Percentiles rank a stretch among this genome's conserved stretches.
These are phyloP conservation scores for Melanocharis versteri DNA, from an alignment of 2,113 vertebrate genomes.

Conservation along the genomic window DNA sequence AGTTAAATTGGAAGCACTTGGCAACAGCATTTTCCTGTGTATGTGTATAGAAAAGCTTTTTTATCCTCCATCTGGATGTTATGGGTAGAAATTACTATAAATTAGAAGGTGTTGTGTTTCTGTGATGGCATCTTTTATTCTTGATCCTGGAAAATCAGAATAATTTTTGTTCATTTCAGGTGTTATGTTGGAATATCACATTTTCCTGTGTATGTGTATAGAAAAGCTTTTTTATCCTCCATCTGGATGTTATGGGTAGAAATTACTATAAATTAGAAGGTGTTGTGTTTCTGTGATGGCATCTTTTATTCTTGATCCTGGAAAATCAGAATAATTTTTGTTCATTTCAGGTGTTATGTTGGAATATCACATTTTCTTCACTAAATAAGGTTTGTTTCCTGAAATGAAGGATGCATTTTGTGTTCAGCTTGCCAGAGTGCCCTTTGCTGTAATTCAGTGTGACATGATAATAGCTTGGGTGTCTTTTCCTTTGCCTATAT, in stretches of 20 bases:
- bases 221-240: neutral
- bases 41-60: neutral
- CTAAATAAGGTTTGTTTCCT: neutral
- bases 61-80: neutral
- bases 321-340: conserved; percentile 11
- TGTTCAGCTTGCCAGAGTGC: neutral
- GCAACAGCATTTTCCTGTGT: neutral
- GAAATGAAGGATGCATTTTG: neutral
- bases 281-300: neutral
- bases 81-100: neutral
- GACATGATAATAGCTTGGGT: conserved; percentile 1
- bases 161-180: conserved; percentile 4
- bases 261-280: conserved; percentile 8
- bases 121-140: neutral
- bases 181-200: neutral
- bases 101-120: neutral
- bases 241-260: neutral
- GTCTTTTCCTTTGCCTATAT: neutral
- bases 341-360: neutral
- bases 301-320: conserved; percentile 1
- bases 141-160: neutral
- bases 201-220: neutral
- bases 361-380: neutral
- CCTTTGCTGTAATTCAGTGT: neutral
- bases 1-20: neutral